A percentile compares a stretch with the other conserved stretches of the same genome.
phyloP scores from a whole-genome alignment of 2,797 vertebrate species.

The Dicrostonyx torquatus region DNA sequence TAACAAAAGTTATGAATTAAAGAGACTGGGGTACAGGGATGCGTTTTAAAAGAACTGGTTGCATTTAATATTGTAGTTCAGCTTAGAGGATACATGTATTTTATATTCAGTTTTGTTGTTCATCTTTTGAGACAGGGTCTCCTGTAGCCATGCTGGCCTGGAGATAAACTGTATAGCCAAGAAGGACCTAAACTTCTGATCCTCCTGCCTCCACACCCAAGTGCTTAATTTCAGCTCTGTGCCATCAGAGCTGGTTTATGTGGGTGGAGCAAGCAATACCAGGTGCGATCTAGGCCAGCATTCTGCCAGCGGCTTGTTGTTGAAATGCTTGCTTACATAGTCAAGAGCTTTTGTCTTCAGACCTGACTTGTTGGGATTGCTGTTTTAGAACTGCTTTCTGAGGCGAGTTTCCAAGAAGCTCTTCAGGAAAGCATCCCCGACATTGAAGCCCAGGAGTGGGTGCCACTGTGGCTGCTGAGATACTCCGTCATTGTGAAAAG shows the following conservation, averaged over 20 bases:
- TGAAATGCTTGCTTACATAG: conserved; percentile 16
- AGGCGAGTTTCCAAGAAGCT: conserved; percentile 92
- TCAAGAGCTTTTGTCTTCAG: conserved; percentile 8
- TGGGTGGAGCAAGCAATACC: neutral
- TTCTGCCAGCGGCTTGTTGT: neutral
- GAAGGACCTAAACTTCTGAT: neutral
- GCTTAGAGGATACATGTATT: neutral
- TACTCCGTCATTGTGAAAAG: conserved; percentile 99
- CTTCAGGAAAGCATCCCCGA: conserved; percentile 91
- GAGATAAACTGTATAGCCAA: neutral
- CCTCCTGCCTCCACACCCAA: neutral
- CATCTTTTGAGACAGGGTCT: neutral
- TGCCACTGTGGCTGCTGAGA: conserved; percentile 96
- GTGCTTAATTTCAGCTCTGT: neutral
- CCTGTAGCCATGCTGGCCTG: neutral
- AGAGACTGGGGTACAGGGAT: neutral
- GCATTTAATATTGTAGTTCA: neutral
- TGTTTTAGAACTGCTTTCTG: conserved; percentile 94
- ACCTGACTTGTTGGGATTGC: conserved; percentile 57
- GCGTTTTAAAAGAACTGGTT: neutral
- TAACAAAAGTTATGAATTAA: conserved; percentile 23
- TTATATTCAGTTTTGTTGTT: conserved; percentile 16
- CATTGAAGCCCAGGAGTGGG: conserved; percentile 90
- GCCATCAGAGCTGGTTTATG: neutral
- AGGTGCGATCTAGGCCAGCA: neutral